Conservation (phyloP, 2,113 vertebrate genomes). For the Bothrops jararaca region DNA sequence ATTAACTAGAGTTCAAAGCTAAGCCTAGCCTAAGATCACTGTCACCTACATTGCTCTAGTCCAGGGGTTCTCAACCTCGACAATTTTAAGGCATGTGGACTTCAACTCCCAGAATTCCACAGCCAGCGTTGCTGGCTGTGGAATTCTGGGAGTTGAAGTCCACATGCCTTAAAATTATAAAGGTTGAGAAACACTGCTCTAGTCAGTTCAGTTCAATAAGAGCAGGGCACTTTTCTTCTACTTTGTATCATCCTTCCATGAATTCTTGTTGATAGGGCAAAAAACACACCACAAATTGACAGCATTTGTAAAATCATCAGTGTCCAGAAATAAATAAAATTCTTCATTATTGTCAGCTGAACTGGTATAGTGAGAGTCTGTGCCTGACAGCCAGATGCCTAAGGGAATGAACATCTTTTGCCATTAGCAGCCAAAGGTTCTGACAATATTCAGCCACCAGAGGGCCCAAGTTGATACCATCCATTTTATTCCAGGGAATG, state of each 20-base stretch:
- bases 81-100: too few species aligned
- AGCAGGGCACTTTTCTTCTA: not conserved
- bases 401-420: not conserved
- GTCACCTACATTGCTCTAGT: not conserved
- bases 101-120: too few species aligned
- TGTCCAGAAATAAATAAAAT: not conserved
- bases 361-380: not conserved
- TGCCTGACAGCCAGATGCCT: not conserved
- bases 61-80: too few species aligned
- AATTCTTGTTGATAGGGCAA: not conserved
- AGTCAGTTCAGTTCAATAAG: not conserved
- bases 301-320: not conserved
- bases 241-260: not conserved
- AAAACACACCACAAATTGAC: not conserved
- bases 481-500: not conserved
- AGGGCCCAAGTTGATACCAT: constrained; percentile 1
- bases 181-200: not conserved
- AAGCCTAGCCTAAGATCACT: not conserved
- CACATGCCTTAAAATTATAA: too few species aligned
- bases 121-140: too few species aligned
- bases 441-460: not conserved
- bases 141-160: too few species aligned
- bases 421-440: not conserved
- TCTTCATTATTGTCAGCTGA: not conserved
- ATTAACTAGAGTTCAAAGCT: not conserved